phyloP scores from a whole-genome alignment of 2,113 vertebrate genomes.

The Dicrurus megarhynchus region DNA sequence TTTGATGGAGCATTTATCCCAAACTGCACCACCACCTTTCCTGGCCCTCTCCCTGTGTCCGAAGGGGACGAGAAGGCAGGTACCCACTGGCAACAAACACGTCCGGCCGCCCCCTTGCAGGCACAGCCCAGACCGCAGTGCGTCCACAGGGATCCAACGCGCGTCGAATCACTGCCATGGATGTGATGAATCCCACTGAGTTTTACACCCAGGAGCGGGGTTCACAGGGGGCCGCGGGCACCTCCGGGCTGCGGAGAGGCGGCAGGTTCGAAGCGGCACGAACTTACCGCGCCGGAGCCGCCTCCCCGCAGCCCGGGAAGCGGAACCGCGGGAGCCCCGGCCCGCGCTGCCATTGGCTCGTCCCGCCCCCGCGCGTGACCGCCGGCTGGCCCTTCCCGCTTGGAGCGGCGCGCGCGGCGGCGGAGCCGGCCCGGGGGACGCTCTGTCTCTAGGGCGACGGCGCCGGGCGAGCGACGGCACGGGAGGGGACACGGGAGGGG shows the following conservation, averaged over 20 bases:
- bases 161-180: accelerated
- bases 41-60: accelerated
- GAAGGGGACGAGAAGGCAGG: no score
- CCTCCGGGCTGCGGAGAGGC: not conserved
- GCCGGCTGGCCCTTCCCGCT: not conserved
- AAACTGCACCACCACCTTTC: not conserved
- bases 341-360: not conserved
- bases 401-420: not conserved
- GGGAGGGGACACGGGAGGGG: not conserved
- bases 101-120: not conserved
- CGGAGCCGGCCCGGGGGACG: not conserved
- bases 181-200: accelerated
- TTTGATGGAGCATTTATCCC: not conserved
- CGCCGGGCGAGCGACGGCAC: not conserved
- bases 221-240: accelerated
- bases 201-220: accelerated
- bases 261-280: not conserved
- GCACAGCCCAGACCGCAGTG: not conserved
- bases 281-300: not conserved
- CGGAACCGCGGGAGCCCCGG: not conserved
- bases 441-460: not conserved
- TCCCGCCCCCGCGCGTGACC: not conserved
- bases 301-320: not conserved
- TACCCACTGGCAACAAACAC: accelerated
- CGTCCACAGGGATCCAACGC: not conserved